A percentile compares a stretch with the other conserved stretches of the same genome.
These are phyloP conservation scores for Diachasmimorpha longicaudata DNA, from an alignment of 1,140 invertebrate species.

Conservation along the genomic window DNA sequence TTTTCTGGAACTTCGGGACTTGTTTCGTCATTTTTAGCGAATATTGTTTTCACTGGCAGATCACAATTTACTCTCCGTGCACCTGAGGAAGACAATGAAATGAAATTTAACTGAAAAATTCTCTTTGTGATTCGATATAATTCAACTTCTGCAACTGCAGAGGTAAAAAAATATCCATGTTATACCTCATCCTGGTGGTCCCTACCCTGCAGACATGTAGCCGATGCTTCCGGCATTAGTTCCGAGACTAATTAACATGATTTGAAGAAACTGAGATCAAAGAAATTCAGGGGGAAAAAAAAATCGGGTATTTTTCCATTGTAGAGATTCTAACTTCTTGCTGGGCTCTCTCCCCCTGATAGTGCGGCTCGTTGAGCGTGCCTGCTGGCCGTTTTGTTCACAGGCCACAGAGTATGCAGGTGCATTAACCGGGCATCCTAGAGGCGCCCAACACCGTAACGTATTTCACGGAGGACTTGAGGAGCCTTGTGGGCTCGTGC, in stretches of 20 bases:
- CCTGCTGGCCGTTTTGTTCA: constrained; percentile 27
- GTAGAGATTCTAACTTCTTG: constrained; percentile 27
- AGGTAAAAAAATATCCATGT: background rate
- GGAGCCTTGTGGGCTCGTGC: constrained; percentile 19
- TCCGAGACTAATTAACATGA: background rate
- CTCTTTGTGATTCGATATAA: too few species aligned
- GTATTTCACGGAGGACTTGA: constrained; percentile 35
- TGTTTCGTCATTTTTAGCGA: too few species aligned
- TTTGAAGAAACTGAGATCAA: background rate
- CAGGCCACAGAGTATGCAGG: constrained; percentile 47
- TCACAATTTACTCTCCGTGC: too few species aligned
- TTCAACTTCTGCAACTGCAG: too few species aligned
- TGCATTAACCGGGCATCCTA: constrained; percentile 58
- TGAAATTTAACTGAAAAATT: too few species aligned
- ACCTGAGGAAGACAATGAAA: too few species aligned
- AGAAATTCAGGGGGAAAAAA: background rate
- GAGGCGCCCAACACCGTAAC: constrained; percentile 48
- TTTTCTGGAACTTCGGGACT: too few species aligned
- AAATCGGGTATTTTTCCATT: constrained; percentile 34
- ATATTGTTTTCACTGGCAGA: too few species aligned
- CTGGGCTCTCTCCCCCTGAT: constrained; percentile 25
- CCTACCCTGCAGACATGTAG: background rate
- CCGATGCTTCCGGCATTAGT: background rate
- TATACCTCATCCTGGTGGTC: background rate
- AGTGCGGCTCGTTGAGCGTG: constrained; percentile 39